Conservation (phyloP, 2,888 invertebrate genomes). For the Synergus japonicus region DNA sequence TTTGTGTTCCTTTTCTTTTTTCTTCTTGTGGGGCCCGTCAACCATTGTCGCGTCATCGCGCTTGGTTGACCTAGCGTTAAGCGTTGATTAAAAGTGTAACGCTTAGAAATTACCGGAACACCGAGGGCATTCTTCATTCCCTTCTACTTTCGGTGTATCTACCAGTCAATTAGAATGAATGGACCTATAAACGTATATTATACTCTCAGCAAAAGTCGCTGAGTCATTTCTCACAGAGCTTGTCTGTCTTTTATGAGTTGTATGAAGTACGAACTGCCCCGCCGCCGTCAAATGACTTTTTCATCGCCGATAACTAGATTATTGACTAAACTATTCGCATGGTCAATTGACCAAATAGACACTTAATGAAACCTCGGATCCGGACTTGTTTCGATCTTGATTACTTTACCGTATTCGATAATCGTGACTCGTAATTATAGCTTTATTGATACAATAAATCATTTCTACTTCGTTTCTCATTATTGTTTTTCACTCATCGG, state of each 20-base stretch:
- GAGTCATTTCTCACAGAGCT: constrained; percentile 30
- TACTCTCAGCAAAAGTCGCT: constrained; percentile 34
- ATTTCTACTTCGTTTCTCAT: not conserved
- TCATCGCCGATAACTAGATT: constrained; percentile 3
- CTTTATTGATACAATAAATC: constrained; percentile 22
- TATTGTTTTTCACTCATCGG: not conserved
- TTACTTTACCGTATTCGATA: constrained; percentile 9
- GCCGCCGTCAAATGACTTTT: not conserved
- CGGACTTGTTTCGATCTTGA: not conserved
- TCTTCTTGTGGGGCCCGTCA: constrained; percentile 47
- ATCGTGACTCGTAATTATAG: not conserved
- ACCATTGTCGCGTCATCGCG: constrained; percentile 57
- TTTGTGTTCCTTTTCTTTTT: constrained; percentile 45
- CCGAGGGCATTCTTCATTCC: constrained; percentile 26
- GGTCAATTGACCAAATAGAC: constrained; percentile 25
- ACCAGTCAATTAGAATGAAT: constrained; percentile 51
- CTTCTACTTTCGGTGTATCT: constrained; percentile 15
- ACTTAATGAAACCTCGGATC: not conserved
- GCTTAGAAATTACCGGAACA: constrained; percentile 62
- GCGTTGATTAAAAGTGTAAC: constrained; percentile 67
- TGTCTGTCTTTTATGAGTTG: constrained; percentile 1
- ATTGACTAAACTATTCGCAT: constrained; percentile 20
- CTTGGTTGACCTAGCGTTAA: constrained; percentile 65
- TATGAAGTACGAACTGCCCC: not conserved
- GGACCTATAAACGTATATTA: constrained; percentile 19